Evolutionary conservation across 2,888 invertebrate species (phyloP).

Genomic region (Margaritifera margaritifera): DNA sequence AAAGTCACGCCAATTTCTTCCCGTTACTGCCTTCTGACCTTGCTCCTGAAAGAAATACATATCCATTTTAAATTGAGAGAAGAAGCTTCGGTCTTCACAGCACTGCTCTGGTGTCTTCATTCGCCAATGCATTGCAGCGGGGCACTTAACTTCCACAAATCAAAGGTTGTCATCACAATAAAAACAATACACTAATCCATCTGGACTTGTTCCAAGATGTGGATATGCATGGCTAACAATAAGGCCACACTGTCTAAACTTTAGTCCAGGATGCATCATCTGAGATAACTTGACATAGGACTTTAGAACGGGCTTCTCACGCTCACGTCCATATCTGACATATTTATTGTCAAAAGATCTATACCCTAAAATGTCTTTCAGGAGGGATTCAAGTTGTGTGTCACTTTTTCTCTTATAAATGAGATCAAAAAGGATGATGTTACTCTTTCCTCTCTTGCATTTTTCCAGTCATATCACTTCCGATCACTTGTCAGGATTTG

Average conservation of each 20-base stretch:
- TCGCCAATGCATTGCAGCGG: background rate
- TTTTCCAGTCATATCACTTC: background rate
- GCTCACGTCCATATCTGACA: too few relatives aligned
- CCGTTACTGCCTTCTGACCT: constrained; percentile 3
- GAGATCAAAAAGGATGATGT: background rate
- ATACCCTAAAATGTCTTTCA: background rate
- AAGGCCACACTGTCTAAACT: background rate
- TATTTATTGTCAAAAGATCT: too few relatives aligned
- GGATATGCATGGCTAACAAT: background rate
- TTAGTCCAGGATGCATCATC: too few relatives aligned
- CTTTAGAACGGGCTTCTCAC: too few relatives aligned
- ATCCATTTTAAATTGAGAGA: background rate
- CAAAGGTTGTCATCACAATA: too few relatives aligned
- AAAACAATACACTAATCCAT: too few relatives aligned
- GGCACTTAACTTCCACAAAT: background rate
- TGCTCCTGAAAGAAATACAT: background rate
- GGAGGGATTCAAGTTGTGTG: background rate
- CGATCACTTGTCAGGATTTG: constrained; percentile 4
- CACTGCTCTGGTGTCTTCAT: background rate
- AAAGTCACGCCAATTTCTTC: constrained; percentile 1
- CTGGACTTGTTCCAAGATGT: too few relatives aligned
- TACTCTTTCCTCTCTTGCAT: background rate
- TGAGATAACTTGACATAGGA: too few relatives aligned
- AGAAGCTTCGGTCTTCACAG: background rate
- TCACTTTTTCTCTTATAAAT: constrained; percentile 1